Base-by-base conservation (phyloP, 2,797 vertebrate genomes). In the Chrosomus eos region DNA sequence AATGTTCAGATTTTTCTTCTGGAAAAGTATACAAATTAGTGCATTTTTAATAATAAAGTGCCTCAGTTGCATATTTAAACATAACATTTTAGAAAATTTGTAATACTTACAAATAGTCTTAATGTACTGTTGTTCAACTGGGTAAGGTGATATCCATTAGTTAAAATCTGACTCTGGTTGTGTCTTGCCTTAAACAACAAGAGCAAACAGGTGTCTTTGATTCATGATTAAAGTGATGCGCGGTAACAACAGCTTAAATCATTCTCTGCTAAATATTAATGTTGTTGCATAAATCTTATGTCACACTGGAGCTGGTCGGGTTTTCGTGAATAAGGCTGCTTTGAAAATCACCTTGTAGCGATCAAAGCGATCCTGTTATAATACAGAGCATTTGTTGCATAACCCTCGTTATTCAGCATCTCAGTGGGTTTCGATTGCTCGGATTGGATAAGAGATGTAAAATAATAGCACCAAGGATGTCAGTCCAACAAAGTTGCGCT, bases 391-490 rank as follows among this genome's bases (percentile, higher is more conserved):
- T 13, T 74, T 36, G 11, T 83, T 77, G 64, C 9, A 7, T 77
- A 83, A 83, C 48, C 48, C 48, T 31, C 4, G 10, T 45, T 58
- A 43, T 83, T 33, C 45, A 68, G 73, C 18, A 28, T 83, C 45
- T 77, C 36, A 26, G n/a, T 43, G n/a, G 48, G 36, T 55, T 68
- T 77, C 0, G n/a, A 58, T 77, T 67, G 48, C 62, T 77, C 48
- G 23, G 73, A 77, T 70, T 77, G 62, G 33, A 70, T 45, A 38
- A 83, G 48, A 58, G 19, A 31, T 28, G 82, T 31, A 40, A 83
- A 77, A 83, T 83, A 76, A 83, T 28, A 83, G 33, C 62, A 68
- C 31, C 62, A 68, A 68, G 60, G 81, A 67, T 83, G 31, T 66
- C 38, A 11, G 45, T 68, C 28, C 81, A 26, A 28, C 55, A 51